Conservation (phyloP, 2,888 invertebrate species). For the Pelosia muscerda region DNA sequence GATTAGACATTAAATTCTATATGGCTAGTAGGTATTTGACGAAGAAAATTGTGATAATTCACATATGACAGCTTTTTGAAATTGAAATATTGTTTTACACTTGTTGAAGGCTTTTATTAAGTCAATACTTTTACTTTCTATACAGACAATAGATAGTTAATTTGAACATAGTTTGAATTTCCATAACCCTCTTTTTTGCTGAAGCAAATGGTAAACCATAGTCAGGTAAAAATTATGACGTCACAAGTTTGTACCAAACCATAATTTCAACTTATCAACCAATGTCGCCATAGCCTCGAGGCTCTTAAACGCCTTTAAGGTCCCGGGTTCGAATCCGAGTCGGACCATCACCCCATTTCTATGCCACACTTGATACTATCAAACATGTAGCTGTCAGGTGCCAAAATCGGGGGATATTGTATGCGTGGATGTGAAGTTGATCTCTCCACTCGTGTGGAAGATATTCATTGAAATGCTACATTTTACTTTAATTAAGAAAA, state of each 20-base stretch:
- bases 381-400: slow-evolving; percentile 77
- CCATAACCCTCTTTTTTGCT: too few relatives aligned
- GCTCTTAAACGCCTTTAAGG: slow-evolving; percentile 30
- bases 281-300: slow-evolving; percentile 46
- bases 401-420: slow-evolving; percentile 76
- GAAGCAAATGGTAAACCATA: too few relatives aligned
- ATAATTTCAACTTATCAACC: slow-evolving; percentile 13
- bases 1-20: too few relatives aligned
- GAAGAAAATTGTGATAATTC: too few relatives aligned
- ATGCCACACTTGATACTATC: slow-evolving; percentile 83
- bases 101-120: too few relatives aligned
- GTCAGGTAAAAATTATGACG: slow-evolving; percentile 8
- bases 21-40: too few relatives aligned
- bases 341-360: slow-evolving; percentile 70
- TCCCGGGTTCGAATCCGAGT: slow-evolving; percentile 67
- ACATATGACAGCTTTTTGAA: too few relatives aligned
- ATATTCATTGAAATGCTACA: slow-evolving; percentile 76
- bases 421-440: slow-evolving; percentile 75
- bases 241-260: slow-evolving; percentile 2
- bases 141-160: too few relatives aligned
- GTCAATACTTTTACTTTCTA: too few relatives aligned
- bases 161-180: too few relatives aligned
- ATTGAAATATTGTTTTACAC: too few relatives aligned
- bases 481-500: slow-evolving; percentile 34
- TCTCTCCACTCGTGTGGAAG: slow-evolving; percentile 55